These are phyloP conservation scores for Tarsius wallacei DNA, from an alignment of 2,797 vertebrate species.

Conservation along the genomic window DNA sequence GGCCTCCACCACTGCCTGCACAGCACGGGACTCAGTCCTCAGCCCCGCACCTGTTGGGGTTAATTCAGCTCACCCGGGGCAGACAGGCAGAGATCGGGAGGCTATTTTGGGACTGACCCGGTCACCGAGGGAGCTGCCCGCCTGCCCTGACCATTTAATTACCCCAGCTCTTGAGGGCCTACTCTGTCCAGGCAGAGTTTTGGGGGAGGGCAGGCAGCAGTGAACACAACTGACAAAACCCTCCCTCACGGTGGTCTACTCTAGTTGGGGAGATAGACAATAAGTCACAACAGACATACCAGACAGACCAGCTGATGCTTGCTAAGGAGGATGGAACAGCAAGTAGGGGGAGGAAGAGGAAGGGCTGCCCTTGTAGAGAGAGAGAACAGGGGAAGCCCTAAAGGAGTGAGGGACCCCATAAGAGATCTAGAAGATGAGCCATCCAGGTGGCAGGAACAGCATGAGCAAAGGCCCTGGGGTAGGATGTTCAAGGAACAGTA, in stretches of 20 bases:
- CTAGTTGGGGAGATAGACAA: neutral
- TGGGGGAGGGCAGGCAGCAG: neutral
- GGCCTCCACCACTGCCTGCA: neutral
- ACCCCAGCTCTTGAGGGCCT: neutral
- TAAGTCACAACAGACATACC: neutral
- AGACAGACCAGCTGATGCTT: neutral
- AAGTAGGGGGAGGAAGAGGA: neutral
- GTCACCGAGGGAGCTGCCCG: neutral
- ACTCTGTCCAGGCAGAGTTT: neutral
- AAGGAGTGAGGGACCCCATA: neutral
- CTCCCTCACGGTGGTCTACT: neutral
- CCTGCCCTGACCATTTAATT: neutral
- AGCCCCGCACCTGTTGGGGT: neutral
- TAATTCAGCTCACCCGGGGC: neutral
- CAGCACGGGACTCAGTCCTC: neutral
- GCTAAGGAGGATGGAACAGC: no score
- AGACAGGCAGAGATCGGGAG: neutral
- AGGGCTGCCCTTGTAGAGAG: neutral
- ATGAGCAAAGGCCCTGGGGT: neutral
- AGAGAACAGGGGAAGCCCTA: neutral
- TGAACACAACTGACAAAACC: neutral
- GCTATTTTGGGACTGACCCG: neutral
- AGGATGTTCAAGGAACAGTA: neutral
- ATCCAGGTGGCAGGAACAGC: neutral
- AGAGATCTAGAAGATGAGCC: neutral